Conservation (phyloP, 2,113 vertebrate genomes). For the Chauna torquata region DNA sequence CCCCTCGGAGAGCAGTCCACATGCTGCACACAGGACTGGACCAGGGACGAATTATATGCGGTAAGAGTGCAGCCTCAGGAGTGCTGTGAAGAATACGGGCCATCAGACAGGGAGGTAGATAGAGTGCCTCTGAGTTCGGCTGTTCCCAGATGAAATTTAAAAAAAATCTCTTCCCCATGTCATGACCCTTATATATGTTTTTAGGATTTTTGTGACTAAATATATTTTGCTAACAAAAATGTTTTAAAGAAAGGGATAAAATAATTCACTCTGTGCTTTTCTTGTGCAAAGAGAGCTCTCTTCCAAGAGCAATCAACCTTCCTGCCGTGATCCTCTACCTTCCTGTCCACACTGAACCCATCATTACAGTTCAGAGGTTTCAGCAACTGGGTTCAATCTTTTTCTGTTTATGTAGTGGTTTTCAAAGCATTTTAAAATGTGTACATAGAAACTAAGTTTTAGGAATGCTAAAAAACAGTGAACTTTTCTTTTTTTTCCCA, state of each 20-base stretch:
- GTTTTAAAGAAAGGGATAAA: conserved; percentile 19
- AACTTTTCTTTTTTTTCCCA: neutral
- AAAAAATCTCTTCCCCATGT: neutral
- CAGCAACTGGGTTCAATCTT: neutral
- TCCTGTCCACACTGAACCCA: neutral
- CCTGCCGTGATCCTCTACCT: neutral
- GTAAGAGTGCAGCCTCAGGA: conserved; percentile 35
- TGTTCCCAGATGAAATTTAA: conserved; percentile 53
- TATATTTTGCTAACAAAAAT: conserved; percentile 52
- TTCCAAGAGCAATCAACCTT: neutral
- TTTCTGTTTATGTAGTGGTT: neutral
- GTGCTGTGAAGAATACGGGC: conserved; percentile 32
- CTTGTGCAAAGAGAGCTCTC: neutral
- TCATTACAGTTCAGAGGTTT: neutral
- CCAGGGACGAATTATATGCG: conserved; percentile 6
- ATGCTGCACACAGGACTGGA: conserved; percentile 31
- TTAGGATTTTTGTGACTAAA: neutral
- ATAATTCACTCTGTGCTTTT: conserved; percentile 36
- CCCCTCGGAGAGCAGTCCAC: conserved; percentile 26
- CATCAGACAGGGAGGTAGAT: conserved; percentile 36
- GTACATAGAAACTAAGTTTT: neutral
- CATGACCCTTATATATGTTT: conserved; percentile 31
- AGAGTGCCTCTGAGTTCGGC: neutral
- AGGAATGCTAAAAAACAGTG: neutral
- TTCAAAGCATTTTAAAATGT: neutral